Base-by-base conservation (phyloP, 2,888 invertebrate genomes). In the Xylota sylvarum region DNA sequence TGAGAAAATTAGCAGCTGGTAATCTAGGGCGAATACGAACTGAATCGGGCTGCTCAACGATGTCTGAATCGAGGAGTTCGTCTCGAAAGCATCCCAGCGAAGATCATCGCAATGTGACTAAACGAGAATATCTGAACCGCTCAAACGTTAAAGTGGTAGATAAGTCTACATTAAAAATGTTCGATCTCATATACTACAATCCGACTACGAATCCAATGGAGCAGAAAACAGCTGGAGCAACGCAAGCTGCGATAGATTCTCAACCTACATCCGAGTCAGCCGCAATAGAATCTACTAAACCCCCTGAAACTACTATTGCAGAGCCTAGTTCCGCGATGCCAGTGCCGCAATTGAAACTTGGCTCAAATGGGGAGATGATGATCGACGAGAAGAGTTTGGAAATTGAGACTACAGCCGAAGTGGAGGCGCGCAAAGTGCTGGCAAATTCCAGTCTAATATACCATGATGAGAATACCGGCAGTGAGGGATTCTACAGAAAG, bases 131-230 rank as follows among this genome's bases (percentile, higher is more conserved):
- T 52, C 91, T 91, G 62, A 89, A 90, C 6, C 90, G 92, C 1
- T 91, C 91, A 5, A 91, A 91, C 58, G 91, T 90, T 3, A 88
- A 90, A 5, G 74, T 78, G 7, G 94, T 95, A 0, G 95, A 95
- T 88, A 95, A 95, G 76, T 94, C 94, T 0, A 93, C 94, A 88
- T 94, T 98, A 88, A 98, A 96, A 56, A 98, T 98, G 97, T 96
- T 96, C 89, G 98, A 98, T 93, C 94, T 98, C 69, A 97, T 98
- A 90, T 97, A 96, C 93, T 98, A 97, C 93, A 98, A 98, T 93
- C 98, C 98, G 4, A 92, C 93, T 1, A 94, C 94, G 10, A 96
- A 96, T 92, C 96, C 96, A 4, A 96, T 97, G 94, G 94, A 94
- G 94, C 91, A 90, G 58, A 91, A 90, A 27, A 89, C 89, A 0